Base-by-base conservation (phyloP, 2,888 invertebrate species). In the Pristionchus entomophagus region DNA sequence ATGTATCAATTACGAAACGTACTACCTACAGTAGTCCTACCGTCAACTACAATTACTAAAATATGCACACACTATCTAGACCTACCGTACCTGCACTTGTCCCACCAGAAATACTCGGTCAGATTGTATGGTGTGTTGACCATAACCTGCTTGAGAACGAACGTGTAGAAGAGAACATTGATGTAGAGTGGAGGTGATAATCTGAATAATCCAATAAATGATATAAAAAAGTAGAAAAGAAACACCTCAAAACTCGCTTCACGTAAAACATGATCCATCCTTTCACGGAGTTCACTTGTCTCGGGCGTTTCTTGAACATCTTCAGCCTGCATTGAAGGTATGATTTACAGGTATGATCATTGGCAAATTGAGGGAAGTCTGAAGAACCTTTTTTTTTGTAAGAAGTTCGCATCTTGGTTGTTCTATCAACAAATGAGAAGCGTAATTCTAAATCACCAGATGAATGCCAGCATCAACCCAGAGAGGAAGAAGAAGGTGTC, bases 401-500 rank as follows among this genome's bases (percentile, higher is more conserved):
- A 35, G 17, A 35, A 19, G 38, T n/a, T n/a, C n/a, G n/a, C n/a
- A n/a, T n/a, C n/a, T n/a, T n/a, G n/a, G n/a, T n/a, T n/a, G n/a
- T n/a, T n/a, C n/a, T n/a, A 35, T 69, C 22, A 38, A 69, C 12
- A 59, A 59, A 17, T 10, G 2, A 4, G 14, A 65, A 22, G 32
- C 2, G 35, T 8, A 19, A 4, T 2, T 1, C 35, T 38, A n/a
- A n/a, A n/a, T n/a, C 14, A 83, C 82, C 82, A 84, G 49, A 84
- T n/a, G 26, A 84, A 84, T 10, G 84, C 59, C 12, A 88, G 85
- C 26, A 89, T 82, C 32, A 91, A 69, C 19, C 90, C 90, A 14
- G 87, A 87, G 17, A 90, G 84, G 65, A 91, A 88, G 82, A 91
- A 87, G 86, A 90, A 90, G 2, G 90, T 88, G 77, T 90, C 90